phyloP scores from a whole-genome alignment of 2,797 vertebrate species.

The Chelon labrosus region DNA sequence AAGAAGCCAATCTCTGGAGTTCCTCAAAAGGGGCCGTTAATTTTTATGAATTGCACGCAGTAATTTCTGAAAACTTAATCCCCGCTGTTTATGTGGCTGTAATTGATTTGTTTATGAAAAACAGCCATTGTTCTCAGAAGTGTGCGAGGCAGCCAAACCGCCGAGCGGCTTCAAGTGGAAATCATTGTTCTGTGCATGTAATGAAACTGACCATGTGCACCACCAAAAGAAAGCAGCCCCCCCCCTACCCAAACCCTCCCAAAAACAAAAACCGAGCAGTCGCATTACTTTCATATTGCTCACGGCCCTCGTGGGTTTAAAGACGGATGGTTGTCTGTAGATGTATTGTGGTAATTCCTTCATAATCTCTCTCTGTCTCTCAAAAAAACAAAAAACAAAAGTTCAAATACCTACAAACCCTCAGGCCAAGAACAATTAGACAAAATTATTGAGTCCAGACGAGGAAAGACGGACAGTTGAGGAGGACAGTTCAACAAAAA shows the following conservation, averaged over 20 bases:
- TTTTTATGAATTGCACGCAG: conserved; percentile 50
- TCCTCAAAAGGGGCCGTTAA: conserved; percentile 9
- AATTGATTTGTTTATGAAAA: conserved; percentile 78
- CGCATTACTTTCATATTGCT: no score
- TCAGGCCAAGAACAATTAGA: conserved; percentile 58
- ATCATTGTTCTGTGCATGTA: conserved; percentile 70
- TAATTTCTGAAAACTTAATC: conserved; percentile 60
- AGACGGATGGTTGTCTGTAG: no score
- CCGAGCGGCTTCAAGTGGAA: conserved; percentile 59
- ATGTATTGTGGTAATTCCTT: no score
- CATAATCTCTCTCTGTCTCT: no score
- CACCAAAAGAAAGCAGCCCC: conserved; percentile 38
- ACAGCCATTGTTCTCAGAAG: conserved; percentile 75
- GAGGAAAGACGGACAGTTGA: conserved; percentile 9
- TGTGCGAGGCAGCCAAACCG: conserved; percentile 69
- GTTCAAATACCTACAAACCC: conserved; percentile 3
- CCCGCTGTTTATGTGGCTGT: conserved; percentile 57
- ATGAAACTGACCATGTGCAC: conserved; percentile 50
- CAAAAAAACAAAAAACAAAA: no score
- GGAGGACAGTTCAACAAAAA: conserved; percentile 12
- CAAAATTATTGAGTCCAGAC: conserved; percentile 29
- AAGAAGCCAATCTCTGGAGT: conserved; percentile 25
- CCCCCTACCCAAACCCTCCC: conserved; percentile 19
- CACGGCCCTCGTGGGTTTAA: no score
- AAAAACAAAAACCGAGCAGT: no score